Percentiles rank a stretch among this genome's conserved stretches.
phyloP scores from a whole-genome alignment of 2,888 invertebrate genomes.

The Strigamia transsilvanica region DNA sequence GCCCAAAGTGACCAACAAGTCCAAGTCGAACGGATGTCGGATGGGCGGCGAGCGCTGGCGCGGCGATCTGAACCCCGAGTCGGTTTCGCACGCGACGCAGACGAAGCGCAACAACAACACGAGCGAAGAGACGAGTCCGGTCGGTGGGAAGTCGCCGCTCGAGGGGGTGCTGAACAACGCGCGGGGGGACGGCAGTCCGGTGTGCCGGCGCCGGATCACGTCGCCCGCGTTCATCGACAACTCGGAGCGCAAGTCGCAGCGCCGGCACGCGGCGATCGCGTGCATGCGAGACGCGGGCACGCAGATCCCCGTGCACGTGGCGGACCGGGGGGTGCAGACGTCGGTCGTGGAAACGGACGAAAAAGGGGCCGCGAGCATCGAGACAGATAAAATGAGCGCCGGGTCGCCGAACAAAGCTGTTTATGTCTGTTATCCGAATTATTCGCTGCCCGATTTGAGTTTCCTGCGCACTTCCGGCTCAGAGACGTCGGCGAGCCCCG shows the following conservation, averaged over 20 bases:
- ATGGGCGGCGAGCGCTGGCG: background rate
- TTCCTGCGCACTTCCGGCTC: slow-evolving; percentile 71
- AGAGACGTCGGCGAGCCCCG: slow-evolving; percentile 57
- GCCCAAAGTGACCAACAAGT: background rate
- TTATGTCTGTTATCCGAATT: slow-evolving; percentile 89
- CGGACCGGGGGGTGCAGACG: slow-evolving; percentile 60
- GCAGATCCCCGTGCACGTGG: slow-evolving; percentile 60
- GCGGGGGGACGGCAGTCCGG: slow-evolving; percentile 38
- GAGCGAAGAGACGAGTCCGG: slow-evolving; percentile 55
- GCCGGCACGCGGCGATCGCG: slow-evolving; percentile 57
- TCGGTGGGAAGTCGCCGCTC: slow-evolving; percentile 52
- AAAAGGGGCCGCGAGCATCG: background rate
- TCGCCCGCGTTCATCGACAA: slow-evolving; percentile 52
- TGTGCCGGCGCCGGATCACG: background rate
- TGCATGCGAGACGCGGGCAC: slow-evolving; percentile 58
- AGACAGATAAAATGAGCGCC: background rate
- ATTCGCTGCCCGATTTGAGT: slow-evolving; percentile 86
- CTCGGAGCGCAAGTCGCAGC: slow-evolving; percentile 51
- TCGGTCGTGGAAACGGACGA: slow-evolving; percentile 55
- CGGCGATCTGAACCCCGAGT: background rate
- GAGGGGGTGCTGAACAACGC: slow-evolving; percentile 56
- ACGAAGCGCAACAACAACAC: slow-evolving; percentile 57
- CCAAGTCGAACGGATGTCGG: background rate
- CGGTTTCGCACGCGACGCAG: slow-evolving; percentile 57
- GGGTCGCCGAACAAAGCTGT: slow-evolving; percentile 69